Percentiles rank a stretch among this genome's conserved stretches.
Conservation (phyloP, 2,797 vertebrate genomes). For the Phataginus tricuspis region DNA sequence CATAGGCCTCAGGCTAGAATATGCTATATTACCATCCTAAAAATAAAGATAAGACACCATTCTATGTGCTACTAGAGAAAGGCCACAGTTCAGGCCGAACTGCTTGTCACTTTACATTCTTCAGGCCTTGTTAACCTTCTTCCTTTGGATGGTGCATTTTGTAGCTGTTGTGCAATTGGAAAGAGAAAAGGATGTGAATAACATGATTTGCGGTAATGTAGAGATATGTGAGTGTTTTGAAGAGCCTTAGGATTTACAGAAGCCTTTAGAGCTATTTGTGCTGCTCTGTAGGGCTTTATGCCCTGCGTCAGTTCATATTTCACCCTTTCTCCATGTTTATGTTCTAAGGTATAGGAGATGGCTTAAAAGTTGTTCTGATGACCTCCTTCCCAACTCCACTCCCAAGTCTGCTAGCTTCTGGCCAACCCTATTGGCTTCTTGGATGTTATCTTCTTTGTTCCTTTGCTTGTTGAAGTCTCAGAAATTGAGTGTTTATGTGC, state of each 20-base stretch:
- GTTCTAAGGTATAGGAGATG: neutral
- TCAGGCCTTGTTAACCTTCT: neutral
- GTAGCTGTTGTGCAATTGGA: neutral
- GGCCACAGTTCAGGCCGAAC: neutral
- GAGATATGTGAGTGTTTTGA: neutral
- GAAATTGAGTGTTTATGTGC: slow-evolving; percentile 1
- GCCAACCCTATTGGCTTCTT: slow-evolving; percentile 48
- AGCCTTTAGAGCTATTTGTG: slow-evolving; percentile 43
- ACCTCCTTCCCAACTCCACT: neutral
- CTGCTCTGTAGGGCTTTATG: neutral
- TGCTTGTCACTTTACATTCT: neutral
- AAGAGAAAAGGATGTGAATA: neutral
- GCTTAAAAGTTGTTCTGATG: slow-evolving; percentile 47
- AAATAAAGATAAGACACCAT: neutral
- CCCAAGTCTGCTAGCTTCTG: neutral
- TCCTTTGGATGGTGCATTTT: neutral
- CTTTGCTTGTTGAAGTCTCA: neutral
- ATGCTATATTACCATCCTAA: neutral
- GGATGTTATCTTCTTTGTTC: slow-evolving; percentile 56
- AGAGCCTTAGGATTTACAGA: slow-evolving; percentile 44
- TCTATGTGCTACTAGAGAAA: neutral
- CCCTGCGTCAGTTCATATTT: neutral
- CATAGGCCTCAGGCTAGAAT: neutral
- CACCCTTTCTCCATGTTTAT: slow-evolving; percentile 42
- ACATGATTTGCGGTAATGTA: neutral